Percentiles rank a stretch among this genome's conserved stretches.
phyloP scores from a whole-genome alignment of 2,797 vertebrate species.

The Schizopygopsis pylzovi region DNA sequence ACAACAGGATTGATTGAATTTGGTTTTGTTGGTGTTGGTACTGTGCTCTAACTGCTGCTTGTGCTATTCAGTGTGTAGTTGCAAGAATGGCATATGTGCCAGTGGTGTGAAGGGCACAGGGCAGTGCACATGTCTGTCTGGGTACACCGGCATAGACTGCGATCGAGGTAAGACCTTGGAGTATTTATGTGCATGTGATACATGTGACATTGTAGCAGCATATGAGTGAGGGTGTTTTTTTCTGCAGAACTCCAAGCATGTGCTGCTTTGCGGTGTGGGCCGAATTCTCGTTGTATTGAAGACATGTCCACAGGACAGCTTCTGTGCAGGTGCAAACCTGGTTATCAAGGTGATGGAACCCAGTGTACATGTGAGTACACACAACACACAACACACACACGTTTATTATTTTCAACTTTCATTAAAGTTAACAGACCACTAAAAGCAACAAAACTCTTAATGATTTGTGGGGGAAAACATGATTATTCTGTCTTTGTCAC shows the following conservation, averaged over 20 bases:
- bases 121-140: slow-evolving; percentile 85
- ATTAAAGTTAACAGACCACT: background rate
- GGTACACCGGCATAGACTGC: slow-evolving; percentile 84
- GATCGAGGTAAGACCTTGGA: slow-evolving; percentile 80
- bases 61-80: slow-evolving; percentile 80
- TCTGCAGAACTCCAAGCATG: slow-evolving; percentile 83
- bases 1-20: background rate
- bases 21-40: background rate
- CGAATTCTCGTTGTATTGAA: slow-evolving; percentile 82
- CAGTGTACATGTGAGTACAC: slow-evolving; percentile 84
- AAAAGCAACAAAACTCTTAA: background rate
- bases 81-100: slow-evolving; percentile 87
- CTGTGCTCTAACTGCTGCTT: background rate
- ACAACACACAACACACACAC: background rate
- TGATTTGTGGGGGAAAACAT: background rate
- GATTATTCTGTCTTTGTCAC: background rate
- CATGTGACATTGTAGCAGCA: background rate
- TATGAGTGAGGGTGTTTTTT: background rate
- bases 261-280: slow-evolving; percentile 76
- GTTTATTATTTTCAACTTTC: background rate
- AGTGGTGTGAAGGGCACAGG: slow-evolving; percentile 82
- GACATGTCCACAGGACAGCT: slow-evolving; percentile 72
- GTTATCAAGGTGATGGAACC: slow-evolving; percentile 71
- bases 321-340: slow-evolving; percentile 83
- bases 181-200: background rate